These are phyloP conservation scores for Cephalopholis sonnerati DNA, from an alignment of 2,113 vertebrate genomes.

Conservation along the genomic window DNA sequence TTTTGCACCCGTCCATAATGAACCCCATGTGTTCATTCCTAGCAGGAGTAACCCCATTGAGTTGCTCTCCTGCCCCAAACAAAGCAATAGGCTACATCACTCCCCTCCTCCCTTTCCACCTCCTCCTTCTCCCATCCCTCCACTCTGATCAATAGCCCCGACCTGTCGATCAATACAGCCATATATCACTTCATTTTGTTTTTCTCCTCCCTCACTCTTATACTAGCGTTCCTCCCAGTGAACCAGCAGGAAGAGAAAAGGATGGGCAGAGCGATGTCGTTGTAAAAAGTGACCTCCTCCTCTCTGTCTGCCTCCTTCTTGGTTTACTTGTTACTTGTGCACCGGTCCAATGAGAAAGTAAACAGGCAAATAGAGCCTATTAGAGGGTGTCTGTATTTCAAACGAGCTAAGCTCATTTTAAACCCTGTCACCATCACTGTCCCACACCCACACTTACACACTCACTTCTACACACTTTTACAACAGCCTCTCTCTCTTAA, in stretches of 20 bases:
- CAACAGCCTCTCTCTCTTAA: conserved; percentile 53
- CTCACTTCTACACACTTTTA: conserved; percentile 32
- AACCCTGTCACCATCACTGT: conserved; percentile 44
- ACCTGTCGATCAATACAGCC: conserved; percentile 77
- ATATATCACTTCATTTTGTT: conserved; percentile 84
- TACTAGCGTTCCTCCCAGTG: conserved; percentile 18
- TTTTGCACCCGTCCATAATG: conserved; percentile 45
- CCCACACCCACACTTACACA: conserved; percentile 14
- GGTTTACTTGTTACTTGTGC: conserved; percentile 28
- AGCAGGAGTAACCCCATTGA: background rate
- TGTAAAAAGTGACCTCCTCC: conserved; percentile 25
- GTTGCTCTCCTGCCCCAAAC: conserved; percentile 39
- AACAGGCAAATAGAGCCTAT: conserved; percentile 68
- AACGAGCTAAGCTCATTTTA: conserved; percentile 62
- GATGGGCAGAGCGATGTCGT: background rate
- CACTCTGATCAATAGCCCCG: conserved; percentile 81
- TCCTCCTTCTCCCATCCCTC: conserved; percentile 27
- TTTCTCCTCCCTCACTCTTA: conserved; percentile 50
- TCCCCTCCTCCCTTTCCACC: conserved; percentile 24
- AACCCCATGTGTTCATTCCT: conserved; percentile 25
- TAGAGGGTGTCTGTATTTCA: conserved; percentile 66
- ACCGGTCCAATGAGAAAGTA: conserved; percentile 44
- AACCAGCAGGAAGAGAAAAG: conserved; percentile 16
- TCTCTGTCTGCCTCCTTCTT: background rate
- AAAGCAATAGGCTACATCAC: conserved; percentile 41